Evolutionary conservation across 2,888 invertebrate species (phyloP), one percentile per base, ranked within the genome.

Genomic region (Dichetophora obliterata): DNA sequence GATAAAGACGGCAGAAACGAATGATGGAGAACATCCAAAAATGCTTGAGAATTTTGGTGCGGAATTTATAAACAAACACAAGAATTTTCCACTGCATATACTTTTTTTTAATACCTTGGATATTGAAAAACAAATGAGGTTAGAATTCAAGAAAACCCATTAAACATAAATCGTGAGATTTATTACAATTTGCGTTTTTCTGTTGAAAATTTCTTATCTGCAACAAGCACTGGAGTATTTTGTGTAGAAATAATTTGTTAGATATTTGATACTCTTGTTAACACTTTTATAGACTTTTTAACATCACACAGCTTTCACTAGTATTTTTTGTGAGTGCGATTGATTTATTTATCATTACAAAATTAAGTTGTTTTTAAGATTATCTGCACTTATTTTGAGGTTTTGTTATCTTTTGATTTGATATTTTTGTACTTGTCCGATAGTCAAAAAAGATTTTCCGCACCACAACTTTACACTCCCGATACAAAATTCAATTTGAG

Each of bases 51-150:
- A 59, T 59, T 43, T 61, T 19, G 37, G 34, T 24, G 14, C 22
- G 59, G 61, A 52, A 65, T 74, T 63, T 65, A 74, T 74, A 74
- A 74, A 74, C 74, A 74, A 74, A 74, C 74, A 74, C 24, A 19
- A 57, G 48, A 6, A 54, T n/a, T 37, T 70, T 78, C 19, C 69
- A 76, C 5, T 43, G 76, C 78, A 52, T 22, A 24, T 27, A 43
- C 9, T 43, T 9, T 3, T 31, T 9, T 57, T 27, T 50, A 11
- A 11, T 5, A n/a, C n/a, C 16, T 57, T 22, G 48, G 48, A 57
- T 37, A 57, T 71, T 57, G n/a, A 43, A 72, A 61, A 19, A 37
- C n/a, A 72, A 54, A 22, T 59, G 43, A 72, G 61, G 22, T 59
- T 59, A 72, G n/a, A 34, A 54, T 63, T 34, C 16, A n/a, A 54